Percentiles rank a stretch among this genome's conserved stretches.
phyloP scores from a whole-genome alignment of 2,888 invertebrate genomes.

The Oscheius sp. region DNA sequence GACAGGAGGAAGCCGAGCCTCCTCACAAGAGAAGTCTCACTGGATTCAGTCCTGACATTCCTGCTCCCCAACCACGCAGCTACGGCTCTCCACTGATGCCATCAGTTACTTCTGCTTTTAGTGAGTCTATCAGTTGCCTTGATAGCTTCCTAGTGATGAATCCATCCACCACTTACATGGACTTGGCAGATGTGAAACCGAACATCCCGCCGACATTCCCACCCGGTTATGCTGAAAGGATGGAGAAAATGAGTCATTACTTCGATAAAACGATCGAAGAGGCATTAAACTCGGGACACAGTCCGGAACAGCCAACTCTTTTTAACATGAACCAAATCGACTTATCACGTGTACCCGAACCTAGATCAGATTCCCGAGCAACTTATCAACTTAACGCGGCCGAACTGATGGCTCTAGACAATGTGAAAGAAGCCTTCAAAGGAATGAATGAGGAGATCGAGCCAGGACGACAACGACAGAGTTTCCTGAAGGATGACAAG shows the following conservation, averaged over 20 bases:
- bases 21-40: slow-evolving; percentile 34
- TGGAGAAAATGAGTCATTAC: slow-evolving; percentile 30
- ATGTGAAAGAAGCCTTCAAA: slow-evolving; percentile 55
- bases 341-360: neutral
- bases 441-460: slow-evolving; percentile 65
- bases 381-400: slow-evolving; percentile 58
- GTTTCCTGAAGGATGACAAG: slow-evolving; percentile 56
- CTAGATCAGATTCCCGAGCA: slow-evolving; percentile 30
- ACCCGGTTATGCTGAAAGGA: slow-evolving; percentile 20
- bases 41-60: neutral
- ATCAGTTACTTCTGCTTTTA: slow-evolving; percentile 16
- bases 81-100: slow-evolving; percentile 2
- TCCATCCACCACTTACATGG: slow-evolving; percentile 12
- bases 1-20: slow-evolving; percentile 41
- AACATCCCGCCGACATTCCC: slow-evolving; percentile 4
- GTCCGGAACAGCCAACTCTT: slow-evolving; percentile 4
- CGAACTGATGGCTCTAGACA: slow-evolving; percentile 61
- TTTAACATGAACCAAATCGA: neutral
- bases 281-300: slow-evolving; percentile 28
- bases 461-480: slow-evolving; percentile 48
- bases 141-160: neutral
- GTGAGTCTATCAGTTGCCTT: neutral
- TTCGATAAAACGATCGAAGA: slow-evolving; percentile 35
- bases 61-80: slow-evolving; percentile 20
- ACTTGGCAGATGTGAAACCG: slow-evolving; percentile 3